Evolutionary conservation across 2,888 invertebrate genomes (phyloP), one percentile per base, ranked within the genome.

Genomic region (Asteroscopus sphinx): DNA sequence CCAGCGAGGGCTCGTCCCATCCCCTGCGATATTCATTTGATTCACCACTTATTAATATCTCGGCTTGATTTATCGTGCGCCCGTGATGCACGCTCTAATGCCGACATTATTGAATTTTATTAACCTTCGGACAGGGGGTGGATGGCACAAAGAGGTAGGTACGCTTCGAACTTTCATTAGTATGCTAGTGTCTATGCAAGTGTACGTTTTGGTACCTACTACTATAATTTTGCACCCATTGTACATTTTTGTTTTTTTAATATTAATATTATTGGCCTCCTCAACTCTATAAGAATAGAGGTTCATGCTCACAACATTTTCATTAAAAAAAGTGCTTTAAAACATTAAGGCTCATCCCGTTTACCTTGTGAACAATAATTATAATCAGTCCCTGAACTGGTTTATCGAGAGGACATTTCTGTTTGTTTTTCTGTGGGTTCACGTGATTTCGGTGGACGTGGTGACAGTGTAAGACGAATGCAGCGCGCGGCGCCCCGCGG

Each of bases 381-480:
- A 12, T n/a, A n/a, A n/a, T 25, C 21, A 21, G 8, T 13, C 12
- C 12, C 5, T 16, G 30, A 25, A 36, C 47, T 15, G 35, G 33
- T 41, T 51, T 26, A 26, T 12, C 12, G 6, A 13, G 39, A 6
- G n/a, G 6, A 12, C 32, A 21, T 26, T 56, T 33, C 46, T 13
- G 21, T 37, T 64, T 37, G 36, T 57, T 39, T 42, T 56, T 45
- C 51, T 59, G 16, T 45, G 16, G 58, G 35, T 52, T 63, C 53
- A 48, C 39, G 32, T 76, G 63, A 59, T 54, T 64, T 61, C 52
- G 58, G 65, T 71, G 71, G 76, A 78, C 79, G 86, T 86, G 91
- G 90, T 87, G 91, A 89, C 91, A 89, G 86, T 75, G 81, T 55
- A 79, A 82, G 87, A 83, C 85, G 85, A 72, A 82, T 83, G 87